Base-by-base conservation (phyloP, 2,888 invertebrate species). In the Rotaria magnacalcarata region DNA sequence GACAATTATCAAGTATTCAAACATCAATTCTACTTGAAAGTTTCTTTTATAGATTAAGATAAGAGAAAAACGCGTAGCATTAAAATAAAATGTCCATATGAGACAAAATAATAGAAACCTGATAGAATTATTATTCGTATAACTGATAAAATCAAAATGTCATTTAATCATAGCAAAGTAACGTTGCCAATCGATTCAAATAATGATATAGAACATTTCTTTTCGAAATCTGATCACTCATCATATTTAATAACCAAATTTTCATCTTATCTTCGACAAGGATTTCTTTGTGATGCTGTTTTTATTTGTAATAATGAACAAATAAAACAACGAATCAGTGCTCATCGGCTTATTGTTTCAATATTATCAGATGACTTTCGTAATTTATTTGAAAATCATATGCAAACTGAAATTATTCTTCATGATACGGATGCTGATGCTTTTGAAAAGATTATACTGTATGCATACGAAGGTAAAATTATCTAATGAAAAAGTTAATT, bases 321-420 rank as follows among this genome's bases (percentile, higher is more conserved):
- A 21, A 84, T 87, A n/a, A 84, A 86, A 58, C 34, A 21, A 74
- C 74, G 74, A 43, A 80, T 87, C 19, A 43, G 21, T 56, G 87
- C 86, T 21, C 87, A 87, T 85, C 85, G 86, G 89, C 92, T 97
- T 88, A 95, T 97, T 85, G 93, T 97, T 88, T 95, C 95, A 89
- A 95, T 96, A 80, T 95, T 95, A 87, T 96, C 96, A 89, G 96
- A 96, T 91, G 97, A 97, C 91, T 97, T 97, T 92, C 94, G 95
- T 84, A 96, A 96, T 80, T 96, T 97, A 96, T 97, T 97, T 90
- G 96, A 95, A 52, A 95, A 94, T 87, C 94, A 95, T 86, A 93
- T 87, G 87, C 94, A 95, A 91, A 93, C 94, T 88, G 96, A 96
- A 92, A 94, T 97, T 60, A 94, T 94, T 87, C 92, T 97, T 88